A percentile compares a stretch with the other conserved stretches of the same genome.
Conservation (phyloP, 2,113 vertebrate species). For the Aphyosemion australe region DNA sequence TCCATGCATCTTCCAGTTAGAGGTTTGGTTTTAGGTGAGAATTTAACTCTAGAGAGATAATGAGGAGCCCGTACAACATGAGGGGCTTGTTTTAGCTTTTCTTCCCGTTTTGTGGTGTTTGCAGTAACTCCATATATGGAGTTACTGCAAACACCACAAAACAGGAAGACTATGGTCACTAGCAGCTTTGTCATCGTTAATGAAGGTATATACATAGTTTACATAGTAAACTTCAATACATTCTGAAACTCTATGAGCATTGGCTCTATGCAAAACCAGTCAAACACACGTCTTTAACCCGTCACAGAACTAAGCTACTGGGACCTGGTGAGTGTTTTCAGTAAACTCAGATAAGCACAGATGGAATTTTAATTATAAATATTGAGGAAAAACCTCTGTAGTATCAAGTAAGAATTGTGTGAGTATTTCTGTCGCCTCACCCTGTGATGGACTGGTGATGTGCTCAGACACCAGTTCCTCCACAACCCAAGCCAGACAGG, state of each 20-base stretch:
- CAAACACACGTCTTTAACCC: slow-evolving; percentile 14
- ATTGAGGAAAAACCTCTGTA: too few species aligned
- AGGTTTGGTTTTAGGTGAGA: slow-evolving; percentile 16
- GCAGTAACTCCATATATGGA: slow-evolving; percentile 32
- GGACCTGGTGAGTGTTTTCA: slow-evolving; percentile 11
- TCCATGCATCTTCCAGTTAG: slow-evolving; percentile 9
- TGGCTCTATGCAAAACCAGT: slow-evolving; percentile 41
- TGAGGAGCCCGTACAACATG: not conserved
- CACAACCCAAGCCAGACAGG: not conserved
- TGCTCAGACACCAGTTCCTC: too few species aligned
- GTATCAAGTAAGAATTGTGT: too few species aligned
- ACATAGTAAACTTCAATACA: slow-evolving; percentile 68
- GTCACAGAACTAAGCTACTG: slow-evolving; percentile 23
- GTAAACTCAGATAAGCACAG: slow-evolving; percentile 8
- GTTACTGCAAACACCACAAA: slow-evolving; percentile 33
- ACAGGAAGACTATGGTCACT: slow-evolving; percentile 37
- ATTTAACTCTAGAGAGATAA: slow-evolving; percentile 3
- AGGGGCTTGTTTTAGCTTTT: slow-evolving; percentile 12
- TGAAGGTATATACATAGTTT: slow-evolving; percentile 63
- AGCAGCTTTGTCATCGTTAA: slow-evolving; percentile 70
- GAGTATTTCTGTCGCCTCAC: too few species aligned
- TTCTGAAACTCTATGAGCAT: slow-evolving; percentile 61
- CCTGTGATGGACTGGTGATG: not conserved
- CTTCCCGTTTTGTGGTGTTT: slow-evolving; percentile 30
- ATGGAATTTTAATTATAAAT: too few species aligned